These are phyloP conservation scores for Chitala chitala DNA, from an alignment of 2,113 vertebrate genomes.

Conservation along the genomic window DNA sequence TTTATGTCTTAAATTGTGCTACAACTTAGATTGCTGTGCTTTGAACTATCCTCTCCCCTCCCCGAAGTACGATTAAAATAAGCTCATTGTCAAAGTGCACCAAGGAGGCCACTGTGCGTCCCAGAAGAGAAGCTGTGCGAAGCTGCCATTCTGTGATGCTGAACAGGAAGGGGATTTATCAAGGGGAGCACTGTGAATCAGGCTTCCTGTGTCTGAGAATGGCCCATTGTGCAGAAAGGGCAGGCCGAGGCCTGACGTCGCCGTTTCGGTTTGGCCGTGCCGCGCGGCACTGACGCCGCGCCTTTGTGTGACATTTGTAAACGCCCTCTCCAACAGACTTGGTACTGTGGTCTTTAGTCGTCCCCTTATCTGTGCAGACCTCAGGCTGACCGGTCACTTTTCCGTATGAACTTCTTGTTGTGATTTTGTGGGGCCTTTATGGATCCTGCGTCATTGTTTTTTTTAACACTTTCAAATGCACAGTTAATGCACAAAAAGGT, in stretches of 20 bases:
- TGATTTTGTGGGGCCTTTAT: too few relatives aligned
- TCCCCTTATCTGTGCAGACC: constrained; percentile 40
- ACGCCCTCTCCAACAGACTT: constrained; percentile 14
- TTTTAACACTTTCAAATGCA: constrained; percentile 24
- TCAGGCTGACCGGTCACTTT: constrained; percentile 30
- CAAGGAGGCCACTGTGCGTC: constrained; percentile 29
- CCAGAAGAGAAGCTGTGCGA: constrained; percentile 34
- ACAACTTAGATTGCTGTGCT: constrained; percentile 32
- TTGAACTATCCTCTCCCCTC: constrained; percentile 44
- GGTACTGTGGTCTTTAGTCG: constrained; percentile 19
- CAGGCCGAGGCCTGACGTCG: constrained; percentile 18
- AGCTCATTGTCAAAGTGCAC: constrained; percentile 45
- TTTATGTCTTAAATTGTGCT: constrained; percentile 31
- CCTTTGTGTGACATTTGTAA: constrained; percentile 18
- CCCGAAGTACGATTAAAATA: constrained; percentile 39
- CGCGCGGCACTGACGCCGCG: background rate
- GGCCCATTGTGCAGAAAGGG: constrained; percentile 46
- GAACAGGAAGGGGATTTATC: constrained; percentile 41
- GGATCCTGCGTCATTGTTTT: constrained; percentile 20
- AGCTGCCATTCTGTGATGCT: constrained; percentile 30
- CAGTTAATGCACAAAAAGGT: constrained; percentile 17
- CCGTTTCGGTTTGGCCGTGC: constrained; percentile 16
- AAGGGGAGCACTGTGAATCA: constrained; percentile 27
- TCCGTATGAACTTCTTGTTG: constrained; percentile 28
- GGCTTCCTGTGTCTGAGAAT: constrained; percentile 44